Conservation (phyloP, 2,888 invertebrate species). For the Therioaphis trifolii region DNA sequence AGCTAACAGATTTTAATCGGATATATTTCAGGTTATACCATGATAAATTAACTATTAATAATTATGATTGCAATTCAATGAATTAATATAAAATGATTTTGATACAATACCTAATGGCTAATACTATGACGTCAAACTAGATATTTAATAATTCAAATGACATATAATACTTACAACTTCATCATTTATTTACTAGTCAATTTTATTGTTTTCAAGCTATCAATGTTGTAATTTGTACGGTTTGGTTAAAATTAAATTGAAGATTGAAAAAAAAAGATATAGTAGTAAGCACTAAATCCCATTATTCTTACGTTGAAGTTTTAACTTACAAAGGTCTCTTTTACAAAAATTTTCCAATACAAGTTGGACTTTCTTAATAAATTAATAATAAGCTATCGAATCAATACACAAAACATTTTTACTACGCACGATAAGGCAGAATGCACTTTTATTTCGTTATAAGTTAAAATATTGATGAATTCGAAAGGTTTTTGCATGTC, state of each 20-base stretch:
- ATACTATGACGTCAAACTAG: no score
- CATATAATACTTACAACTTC: no score
- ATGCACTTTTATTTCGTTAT: constrained; percentile 44
- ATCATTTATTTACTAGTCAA: no score
- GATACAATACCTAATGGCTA: no score
- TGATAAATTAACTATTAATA: no score
- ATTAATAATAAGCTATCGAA: constrained; percentile 43
- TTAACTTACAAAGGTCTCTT: not conserved
- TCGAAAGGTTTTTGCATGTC: constrained; percentile 40
- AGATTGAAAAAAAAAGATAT: not conserved
- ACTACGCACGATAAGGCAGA: constrained; percentile 5
- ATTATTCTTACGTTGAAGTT: not conserved
- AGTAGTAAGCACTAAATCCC: not conserved
- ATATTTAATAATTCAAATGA: no score
- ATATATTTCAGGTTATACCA: not conserved
- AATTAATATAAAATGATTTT: no score
- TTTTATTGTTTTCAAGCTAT: not conserved
- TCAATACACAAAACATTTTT: constrained; percentile 43
- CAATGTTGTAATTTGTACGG: no score
- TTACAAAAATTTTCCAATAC: constrained; percentile 23
- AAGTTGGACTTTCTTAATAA: constrained; percentile 31
- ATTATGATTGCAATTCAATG: no score
- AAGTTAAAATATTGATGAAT: constrained; percentile 50
- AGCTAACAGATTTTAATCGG: not conserved
- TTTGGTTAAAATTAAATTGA: not conserved